These are phyloP conservation scores for Ictalurus furcatus DNA, from an alignment of 2,113 vertebrate genomes.

Conservation along the genomic window DNA sequence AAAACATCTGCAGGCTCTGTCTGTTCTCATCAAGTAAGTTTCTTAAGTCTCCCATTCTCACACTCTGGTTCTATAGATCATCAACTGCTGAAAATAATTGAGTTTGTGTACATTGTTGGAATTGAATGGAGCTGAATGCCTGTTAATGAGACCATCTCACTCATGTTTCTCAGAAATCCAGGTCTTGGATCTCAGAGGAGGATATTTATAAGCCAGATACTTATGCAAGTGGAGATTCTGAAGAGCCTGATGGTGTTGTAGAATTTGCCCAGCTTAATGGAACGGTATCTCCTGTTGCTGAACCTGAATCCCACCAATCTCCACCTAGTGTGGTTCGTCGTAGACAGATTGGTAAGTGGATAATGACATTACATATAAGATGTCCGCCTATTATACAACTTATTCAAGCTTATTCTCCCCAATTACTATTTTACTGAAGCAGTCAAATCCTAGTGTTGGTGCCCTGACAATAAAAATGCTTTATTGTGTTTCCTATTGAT, in stretches of 20 bases:
- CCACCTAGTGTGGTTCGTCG: conserved; percentile 82
- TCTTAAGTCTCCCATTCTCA: conserved; percentile 44
- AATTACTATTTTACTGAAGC: background rate
- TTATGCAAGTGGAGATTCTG: conserved; percentile 39
- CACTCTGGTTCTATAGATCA: background rate
- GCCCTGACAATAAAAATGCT: background rate
- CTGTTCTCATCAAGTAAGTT: conserved; percentile 63
- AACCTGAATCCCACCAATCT: conserved; percentile 45
- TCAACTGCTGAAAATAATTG: background rate
- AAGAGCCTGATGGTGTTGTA: conserved; percentile 18
- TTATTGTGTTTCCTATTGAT: background rate
- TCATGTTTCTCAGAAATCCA: conserved; percentile 69
- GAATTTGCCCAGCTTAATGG: conserved; percentile 35
- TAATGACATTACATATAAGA: background rate
- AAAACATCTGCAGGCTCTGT: conserved; percentile 57
- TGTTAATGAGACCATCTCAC: background rate
- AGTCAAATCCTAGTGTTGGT: too few relatives aligned
- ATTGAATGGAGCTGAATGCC: background rate
- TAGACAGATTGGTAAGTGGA: conserved; percentile 82
- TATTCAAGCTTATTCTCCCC: background rate
- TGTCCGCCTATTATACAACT: background rate
- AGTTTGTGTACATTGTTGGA: background rate
- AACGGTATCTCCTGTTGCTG: conserved; percentile 13
- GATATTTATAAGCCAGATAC: conserved; percentile 83
- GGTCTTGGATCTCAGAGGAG: conserved; percentile 91